These are phyloP conservation scores for Rhagologus leucostigma DNA, from an alignment of 2,113 vertebrate genomes.

Conservation along the genomic window DNA sequence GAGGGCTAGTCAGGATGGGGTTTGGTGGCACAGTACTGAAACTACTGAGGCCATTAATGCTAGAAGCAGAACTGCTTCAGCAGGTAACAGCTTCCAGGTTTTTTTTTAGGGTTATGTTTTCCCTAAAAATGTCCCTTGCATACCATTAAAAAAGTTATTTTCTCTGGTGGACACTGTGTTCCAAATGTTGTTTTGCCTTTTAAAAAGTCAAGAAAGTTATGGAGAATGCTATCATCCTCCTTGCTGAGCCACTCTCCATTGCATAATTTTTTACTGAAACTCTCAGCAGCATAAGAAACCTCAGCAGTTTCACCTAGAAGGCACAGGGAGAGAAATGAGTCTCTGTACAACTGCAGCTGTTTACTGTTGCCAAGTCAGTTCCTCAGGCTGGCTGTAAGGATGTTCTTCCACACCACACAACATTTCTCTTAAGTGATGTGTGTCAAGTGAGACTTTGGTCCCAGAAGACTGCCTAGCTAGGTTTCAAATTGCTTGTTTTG, in stretches of 20 bases:
- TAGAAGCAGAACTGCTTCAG: neutral
- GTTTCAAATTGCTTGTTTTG: conserved; percentile 42
- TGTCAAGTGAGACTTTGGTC: conserved; percentile 35
- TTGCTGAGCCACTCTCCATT: neutral
- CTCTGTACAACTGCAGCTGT: conserved; percentile 35
- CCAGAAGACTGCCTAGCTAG: conserved; percentile 26
- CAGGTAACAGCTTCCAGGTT: neutral
- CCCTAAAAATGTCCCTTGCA: conserved; percentile 1
- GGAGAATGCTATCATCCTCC: neutral
- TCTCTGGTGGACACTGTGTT: neutral
- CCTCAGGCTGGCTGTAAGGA: conserved; percentile 49
- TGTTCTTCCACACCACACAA: conserved; percentile 37
- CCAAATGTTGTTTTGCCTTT: neutral
- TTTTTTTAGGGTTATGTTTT: conserved; percentile 11
- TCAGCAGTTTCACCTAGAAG: conserved; percentile 35
- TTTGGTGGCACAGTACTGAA: neutral
- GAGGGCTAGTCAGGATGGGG: conserved; percentile 11
- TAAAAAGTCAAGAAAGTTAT: neutral
- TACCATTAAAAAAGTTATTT: neutral
- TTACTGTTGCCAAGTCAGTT: conserved; percentile 47
- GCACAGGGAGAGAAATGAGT: conserved; percentile 40
- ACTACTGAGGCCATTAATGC: neutral
- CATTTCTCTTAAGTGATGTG: conserved; percentile 50
- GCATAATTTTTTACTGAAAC: conserved; percentile 11
- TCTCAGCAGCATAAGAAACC: conserved; percentile 23